These are phyloP conservation scores for Ramphastos sulfuratus DNA, from an alignment of 2,113 vertebrate genomes.

Conservation along the genomic window DNA sequence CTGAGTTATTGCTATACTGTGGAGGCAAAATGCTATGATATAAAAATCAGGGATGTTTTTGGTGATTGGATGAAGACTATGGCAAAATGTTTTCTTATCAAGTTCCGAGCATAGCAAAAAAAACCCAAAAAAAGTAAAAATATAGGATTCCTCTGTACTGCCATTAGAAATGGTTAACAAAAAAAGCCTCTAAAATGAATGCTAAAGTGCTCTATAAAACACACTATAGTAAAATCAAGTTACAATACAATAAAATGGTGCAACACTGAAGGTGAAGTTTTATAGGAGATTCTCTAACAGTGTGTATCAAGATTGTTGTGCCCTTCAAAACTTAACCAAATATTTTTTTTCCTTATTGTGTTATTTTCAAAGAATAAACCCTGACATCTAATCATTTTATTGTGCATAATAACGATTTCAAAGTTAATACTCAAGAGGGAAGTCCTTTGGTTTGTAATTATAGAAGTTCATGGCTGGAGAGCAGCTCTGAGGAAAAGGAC, in stretches of 20 bases:
- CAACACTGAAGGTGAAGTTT: conserved; percentile 27
- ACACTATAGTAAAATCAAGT: conserved; percentile 25
- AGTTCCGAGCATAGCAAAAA: not conserved
- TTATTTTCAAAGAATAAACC: conserved; percentile 31
- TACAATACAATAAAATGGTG: conserved; percentile 51
- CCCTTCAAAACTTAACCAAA: not conserved
- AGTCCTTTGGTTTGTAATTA: not conserved
- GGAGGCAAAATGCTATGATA: not conserved
- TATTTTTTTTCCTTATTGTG: not conserved
- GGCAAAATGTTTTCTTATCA: not conserved
- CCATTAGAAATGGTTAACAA: not conserved
- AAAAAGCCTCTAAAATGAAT: conserved; percentile 32
- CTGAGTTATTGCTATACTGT: not conserved
- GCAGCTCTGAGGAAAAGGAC: no score
- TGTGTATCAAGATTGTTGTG: not conserved
- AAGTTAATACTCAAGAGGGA: not conserved
- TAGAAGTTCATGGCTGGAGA: not conserved
- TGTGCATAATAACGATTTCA: not conserved
- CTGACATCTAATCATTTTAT: not conserved
- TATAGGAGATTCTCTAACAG: conserved; percentile 18
- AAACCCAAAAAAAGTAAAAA: not conserved
- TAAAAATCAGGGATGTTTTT: not conserved
- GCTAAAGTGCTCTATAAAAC: conserved; percentile 47
- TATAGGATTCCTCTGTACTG: not conserved
- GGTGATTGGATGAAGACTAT: not conserved